A percentile compares a stretch with the other conserved stretches of the same genome.
phyloP scores from a whole-genome alignment of 2,797 vertebrate species.

The Sebastes baramenuke region DNA sequence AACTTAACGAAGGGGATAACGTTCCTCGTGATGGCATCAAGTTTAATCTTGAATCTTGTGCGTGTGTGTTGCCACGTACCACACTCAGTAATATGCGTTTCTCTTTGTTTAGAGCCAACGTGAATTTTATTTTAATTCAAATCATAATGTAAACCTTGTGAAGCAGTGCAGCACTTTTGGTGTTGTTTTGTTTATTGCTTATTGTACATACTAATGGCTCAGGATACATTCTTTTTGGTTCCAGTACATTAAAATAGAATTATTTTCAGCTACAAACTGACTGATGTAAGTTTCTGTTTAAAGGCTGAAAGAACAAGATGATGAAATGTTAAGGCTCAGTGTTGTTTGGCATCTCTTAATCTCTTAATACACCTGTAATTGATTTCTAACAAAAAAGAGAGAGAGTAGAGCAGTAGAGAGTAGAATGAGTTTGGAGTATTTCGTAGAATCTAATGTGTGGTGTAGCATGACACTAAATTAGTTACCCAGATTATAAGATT shows the following conservation, averaged over 20 bases:
- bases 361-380: not conserved
- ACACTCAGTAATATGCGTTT: not conserved
- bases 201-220: not conserved
- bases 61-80: not conserved
- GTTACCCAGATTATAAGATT: not conserved
- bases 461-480: not conserved
- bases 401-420: not conserved
- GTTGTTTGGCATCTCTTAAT: not conserved
- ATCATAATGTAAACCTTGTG: not conserved
- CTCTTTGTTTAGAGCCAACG: not conserved
- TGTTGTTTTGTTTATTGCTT: not conserved
- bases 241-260: not conserved
- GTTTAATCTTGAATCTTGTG: constrained; percentile 2
- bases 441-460: not conserved
- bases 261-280: not conserved
- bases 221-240: not conserved
- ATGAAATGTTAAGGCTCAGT: not conserved
- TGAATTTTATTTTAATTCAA: not conserved
- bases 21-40: not conserved
- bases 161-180: not conserved
- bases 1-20: not conserved
- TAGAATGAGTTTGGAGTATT: not conserved
- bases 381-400: not conserved
- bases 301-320: not conserved
- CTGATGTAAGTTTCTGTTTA: not conserved